A percentile compares a stretch with the other conserved stretches of the same genome.
phyloP scores from a whole-genome alignment of 2,888 invertebrate genomes.

The Drepana falcataria region DNA sequence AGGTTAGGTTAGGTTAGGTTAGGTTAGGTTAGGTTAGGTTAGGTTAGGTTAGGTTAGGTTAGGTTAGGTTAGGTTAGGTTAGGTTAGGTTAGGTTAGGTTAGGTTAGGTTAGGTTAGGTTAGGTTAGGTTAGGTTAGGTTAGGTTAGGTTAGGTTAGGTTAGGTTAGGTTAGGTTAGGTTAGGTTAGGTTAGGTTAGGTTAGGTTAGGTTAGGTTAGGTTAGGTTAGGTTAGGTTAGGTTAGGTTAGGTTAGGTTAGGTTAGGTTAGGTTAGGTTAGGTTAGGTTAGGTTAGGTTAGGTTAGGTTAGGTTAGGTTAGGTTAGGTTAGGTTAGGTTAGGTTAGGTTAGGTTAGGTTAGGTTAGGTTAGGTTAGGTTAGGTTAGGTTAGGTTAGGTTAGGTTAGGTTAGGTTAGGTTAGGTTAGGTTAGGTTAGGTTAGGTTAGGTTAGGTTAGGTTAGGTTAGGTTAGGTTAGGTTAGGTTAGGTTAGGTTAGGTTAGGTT shows the following conservation, averaged over 20 bases:
- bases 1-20: conserved; percentile 3
- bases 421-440: conserved; percentile 14
- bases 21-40: conserved; percentile 13
- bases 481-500: conserved; percentile 15
- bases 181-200: conserved; percentile 14
- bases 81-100: conserved; percentile 9
- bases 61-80: conserved; percentile 9
- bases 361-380: conserved; percentile 5
- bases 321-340: conserved; percentile 6
- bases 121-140: conserved; percentile 11
- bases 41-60: neutral
- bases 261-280: conserved; percentile 8
- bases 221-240: conserved; percentile 12
- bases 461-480: conserved; percentile 16
- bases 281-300: conserved; percentile 9
- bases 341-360: conserved; percentile 9
- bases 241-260: conserved; percentile 13
- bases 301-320: conserved; percentile 11
- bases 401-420: conserved; percentile 8
- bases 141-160: conserved; percentile 12
- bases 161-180: conserved; percentile 12
- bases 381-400: conserved; percentile 6
- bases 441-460: conserved; percentile 7
- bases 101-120: conserved; percentile 10
- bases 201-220: conserved; percentile 10